Base-by-base conservation (phyloP, 2,888 invertebrate genomes). In the Noctuana brunneofusca region DNA sequence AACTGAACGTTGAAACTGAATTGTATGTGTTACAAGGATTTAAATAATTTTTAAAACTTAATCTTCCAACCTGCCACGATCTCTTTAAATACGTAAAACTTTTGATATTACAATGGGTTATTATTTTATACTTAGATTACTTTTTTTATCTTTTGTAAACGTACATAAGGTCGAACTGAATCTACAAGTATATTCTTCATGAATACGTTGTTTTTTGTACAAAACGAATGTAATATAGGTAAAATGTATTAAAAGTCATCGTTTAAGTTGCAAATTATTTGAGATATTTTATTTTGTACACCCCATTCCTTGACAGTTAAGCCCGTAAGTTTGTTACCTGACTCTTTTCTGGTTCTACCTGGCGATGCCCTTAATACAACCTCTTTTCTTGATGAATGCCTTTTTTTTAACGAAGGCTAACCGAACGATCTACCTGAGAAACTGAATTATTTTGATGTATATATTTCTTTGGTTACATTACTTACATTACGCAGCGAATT, bases 231-330 rank as follows among this genome's bases (percentile, higher is more conserved):
- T 89, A 88, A 86, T 80, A 86, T 89, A 89, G 84, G 79, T 82
- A 76, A 83, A 84, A 81, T 87, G 85, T 88, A 90, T 89, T 91
- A 91, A 89, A 90, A 89, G 87, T 90, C 87, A 89, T 87, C 78
- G 84, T 89, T 89, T 88, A 88, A 89, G 87, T 89, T 90, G 85
- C 82, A 84, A 86, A 83, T 82, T 79, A 81, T 63, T 66, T 56
- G 64, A 70, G 80, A 71, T 52, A 81, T 84, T 86, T 89, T 80
- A 86, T 86, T 89, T 71, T 56, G n/a, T 81, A 50, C 63, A 50
- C 59, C 67, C 74, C 68, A 24, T 48, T 48, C 18, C 43, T 48
- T 58, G 5, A 49, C 50, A 30, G 8, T 12, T 27, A 53, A 12
- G 30, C 27, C 46, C 22, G 35, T 4, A 12, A 5, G 50, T 12